phyloP scores from a whole-genome alignment of 1,140 invertebrate genomes.

The Dufourea novaeangliae region DNA sequence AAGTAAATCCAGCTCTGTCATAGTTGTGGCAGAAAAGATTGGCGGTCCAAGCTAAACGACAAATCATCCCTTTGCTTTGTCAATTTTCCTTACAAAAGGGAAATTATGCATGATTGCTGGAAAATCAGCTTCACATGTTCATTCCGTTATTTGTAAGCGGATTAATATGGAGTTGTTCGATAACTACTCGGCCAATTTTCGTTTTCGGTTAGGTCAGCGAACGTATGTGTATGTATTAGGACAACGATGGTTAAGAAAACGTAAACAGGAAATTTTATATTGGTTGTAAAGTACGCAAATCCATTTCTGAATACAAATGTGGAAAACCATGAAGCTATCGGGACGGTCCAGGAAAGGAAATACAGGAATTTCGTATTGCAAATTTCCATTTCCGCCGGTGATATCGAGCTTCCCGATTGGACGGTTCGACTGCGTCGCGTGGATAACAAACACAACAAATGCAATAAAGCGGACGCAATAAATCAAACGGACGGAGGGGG shows the following conservation, averaged over 20 bases:
- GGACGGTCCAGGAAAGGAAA: neutral
- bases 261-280: constrained; percentile 4
- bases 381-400: constrained; percentile 30
- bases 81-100: neutral
- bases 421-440: neutral
- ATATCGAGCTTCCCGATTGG: neutral
- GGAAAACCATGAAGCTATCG: neutral
- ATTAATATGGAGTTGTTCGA: too few species aligned
- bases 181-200: neutral
- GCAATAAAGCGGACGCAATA: constrained; percentile 20
- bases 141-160: too few species aligned
- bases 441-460: constrained; percentile 6
- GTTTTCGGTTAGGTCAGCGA: neutral
- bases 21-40: neutral
- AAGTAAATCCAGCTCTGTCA: neutral
- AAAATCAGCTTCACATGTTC: too few species aligned
- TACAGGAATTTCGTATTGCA: neutral
- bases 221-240: neutral
- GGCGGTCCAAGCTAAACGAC: neutral
- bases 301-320: neutral
- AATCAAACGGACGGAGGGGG: neutral
- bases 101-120: too few species aligned
- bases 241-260: neutral
- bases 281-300: constrained; percentile 3
- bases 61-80: neutral